These are phyloP conservation scores for Lissocephala sabroskyi DNA, from an alignment of 2,888 invertebrate genomes.

Conservation along the genomic window DNA sequence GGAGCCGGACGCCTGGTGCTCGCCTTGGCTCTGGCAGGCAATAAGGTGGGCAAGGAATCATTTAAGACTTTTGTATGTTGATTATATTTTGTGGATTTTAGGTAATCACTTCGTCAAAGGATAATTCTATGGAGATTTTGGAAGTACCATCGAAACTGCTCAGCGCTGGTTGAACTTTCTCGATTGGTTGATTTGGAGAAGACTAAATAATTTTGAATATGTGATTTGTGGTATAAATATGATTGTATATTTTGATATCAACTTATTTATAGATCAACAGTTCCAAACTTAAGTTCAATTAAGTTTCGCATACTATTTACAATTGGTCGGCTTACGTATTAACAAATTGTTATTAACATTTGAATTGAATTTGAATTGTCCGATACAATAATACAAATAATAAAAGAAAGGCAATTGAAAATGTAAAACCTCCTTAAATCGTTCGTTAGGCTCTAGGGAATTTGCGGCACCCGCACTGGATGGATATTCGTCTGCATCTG, in stretches of 20 bases:
- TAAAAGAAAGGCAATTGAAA: slow-evolving; percentile 17
- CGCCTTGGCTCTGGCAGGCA: slow-evolving; percentile 79
- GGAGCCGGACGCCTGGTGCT: slow-evolving; percentile 83
- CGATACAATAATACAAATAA: slow-evolving; percentile 10
- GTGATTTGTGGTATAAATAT: too few relatives aligned
- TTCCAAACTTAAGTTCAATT: too few relatives aligned
- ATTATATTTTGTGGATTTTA: slow-evolving; percentile 41
- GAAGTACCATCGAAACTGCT: slow-evolving; percentile 74
- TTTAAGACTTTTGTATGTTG: background rate
- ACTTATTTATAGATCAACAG: slow-evolving; percentile 8
- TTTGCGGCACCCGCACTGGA: slow-evolving; percentile 38
- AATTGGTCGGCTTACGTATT: too few relatives aligned
- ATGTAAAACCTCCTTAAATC: slow-evolving; percentile 4
- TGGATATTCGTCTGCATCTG: slow-evolving; percentile 75
- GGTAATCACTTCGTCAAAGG: slow-evolving; percentile 81
- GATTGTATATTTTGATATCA: slow-evolving; percentile 11
- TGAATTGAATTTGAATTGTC: background rate
- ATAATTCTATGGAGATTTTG: slow-evolving; percentile 78
- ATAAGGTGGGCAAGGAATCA: slow-evolving; percentile 73
- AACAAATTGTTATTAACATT: too few relatives aligned
- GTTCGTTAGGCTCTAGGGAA: slow-evolving; percentile 35
- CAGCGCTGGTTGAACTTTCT: slow-evolving; percentile 1
- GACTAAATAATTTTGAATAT: slow-evolving; percentile 1
- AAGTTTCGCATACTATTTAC: too few relatives aligned
- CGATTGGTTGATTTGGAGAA: slow-evolving; percentile 1